Conservation (phyloP, 2,113 vertebrate species). For the Sphyrna mokarran region DNA sequence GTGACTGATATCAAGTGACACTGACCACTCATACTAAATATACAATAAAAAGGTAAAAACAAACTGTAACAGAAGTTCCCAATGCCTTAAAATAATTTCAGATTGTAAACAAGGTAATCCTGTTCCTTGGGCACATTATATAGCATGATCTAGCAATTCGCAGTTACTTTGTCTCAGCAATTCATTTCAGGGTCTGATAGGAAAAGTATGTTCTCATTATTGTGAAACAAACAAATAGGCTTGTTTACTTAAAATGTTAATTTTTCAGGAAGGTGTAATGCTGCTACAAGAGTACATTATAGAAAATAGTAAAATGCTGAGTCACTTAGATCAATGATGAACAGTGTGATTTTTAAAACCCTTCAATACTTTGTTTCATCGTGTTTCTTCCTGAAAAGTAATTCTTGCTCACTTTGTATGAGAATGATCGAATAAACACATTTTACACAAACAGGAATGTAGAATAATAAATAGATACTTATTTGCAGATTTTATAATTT, state of each 20-base stretch:
- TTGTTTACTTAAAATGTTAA: neutral
- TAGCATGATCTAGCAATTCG: neutral
- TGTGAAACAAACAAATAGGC: neutral
- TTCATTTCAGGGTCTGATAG: neutral
- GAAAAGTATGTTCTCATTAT: neutral
- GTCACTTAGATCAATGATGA: neutral
- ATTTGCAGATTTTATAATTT: neutral
- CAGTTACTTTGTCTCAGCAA: neutral
- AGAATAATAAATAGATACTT: neutral
- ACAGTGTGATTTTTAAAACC: neutral
- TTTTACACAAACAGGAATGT: neutral
- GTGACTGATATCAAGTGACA: neutral
- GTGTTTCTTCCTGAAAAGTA: neutral
- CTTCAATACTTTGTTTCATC: neutral
- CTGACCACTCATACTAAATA: neutral
- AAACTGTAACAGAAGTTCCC: neutral
- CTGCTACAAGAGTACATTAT: neutral
- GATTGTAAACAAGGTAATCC: neutral
- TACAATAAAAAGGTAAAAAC: too few species aligned
- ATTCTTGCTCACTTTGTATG: neutral
- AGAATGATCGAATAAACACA: neutral
- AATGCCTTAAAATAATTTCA: neutral
- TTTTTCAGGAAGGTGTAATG: neutral
- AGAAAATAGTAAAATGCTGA: neutral
- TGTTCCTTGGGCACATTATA: neutral